Evolutionary conservation across 2,113 vertebrate species (phyloP).

Genomic region (Peromyscus californicus): DNA sequence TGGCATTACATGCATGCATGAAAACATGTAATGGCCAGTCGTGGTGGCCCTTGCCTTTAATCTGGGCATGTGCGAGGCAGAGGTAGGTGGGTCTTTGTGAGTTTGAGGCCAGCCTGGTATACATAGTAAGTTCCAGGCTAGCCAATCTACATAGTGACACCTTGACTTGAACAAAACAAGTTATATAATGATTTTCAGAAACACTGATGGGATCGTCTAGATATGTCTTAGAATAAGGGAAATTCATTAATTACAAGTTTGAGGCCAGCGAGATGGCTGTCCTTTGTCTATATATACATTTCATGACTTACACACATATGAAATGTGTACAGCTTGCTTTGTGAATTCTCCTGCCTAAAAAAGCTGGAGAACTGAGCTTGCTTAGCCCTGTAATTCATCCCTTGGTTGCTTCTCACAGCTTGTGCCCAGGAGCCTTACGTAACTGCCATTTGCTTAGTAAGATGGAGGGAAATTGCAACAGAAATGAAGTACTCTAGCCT

Average conservation of each 20-base stretch:
- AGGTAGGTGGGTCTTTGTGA: background rate
- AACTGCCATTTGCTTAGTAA: slow-evolving; percentile 52
- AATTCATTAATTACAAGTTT: background rate
- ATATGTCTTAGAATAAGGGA: slow-evolving; percentile 22
- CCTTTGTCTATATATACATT: background rate
- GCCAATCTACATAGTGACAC: background rate
- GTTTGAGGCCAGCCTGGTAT: background rate
- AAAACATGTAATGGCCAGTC: background rate
- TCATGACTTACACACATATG: background rate
- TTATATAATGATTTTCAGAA: slow-evolving; percentile 37
- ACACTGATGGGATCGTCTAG: background rate
- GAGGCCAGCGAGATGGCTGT: background rate
- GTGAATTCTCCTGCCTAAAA: slow-evolving; percentile 43
- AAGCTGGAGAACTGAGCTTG: background rate
- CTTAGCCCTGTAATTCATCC: slow-evolving; percentile 25
- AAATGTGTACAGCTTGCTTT: slow-evolving; percentile 28
- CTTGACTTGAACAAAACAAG: background rate
- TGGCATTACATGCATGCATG: background rate
- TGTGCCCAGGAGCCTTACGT: slow-evolving; percentile 6
- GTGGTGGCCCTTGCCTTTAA: background rate
- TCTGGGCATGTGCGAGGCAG: background rate
- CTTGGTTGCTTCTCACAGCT: slow-evolving; percentile 42
- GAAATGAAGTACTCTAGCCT: slow-evolving; percentile 56
- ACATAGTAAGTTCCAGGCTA: background rate
- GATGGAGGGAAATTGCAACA: slow-evolving; percentile 10